Percentiles rank a stretch among this genome's conserved stretches.
Conservation (phyloP, 2,888 invertebrate species). For the Sclerodermus sp. region DNA sequence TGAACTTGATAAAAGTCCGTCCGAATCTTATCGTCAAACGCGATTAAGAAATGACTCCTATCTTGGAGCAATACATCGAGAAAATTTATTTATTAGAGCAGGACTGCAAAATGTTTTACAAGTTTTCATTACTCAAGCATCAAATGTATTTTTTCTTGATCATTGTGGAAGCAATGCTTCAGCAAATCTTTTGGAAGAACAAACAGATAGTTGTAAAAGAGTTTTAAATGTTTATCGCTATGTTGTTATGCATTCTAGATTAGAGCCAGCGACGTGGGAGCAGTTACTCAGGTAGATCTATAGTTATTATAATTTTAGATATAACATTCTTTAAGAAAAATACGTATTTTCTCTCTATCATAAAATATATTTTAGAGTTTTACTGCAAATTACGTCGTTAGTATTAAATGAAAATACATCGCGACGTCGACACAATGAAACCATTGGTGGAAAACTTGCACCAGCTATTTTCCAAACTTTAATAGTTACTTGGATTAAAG, state of each 20-base stretch:
- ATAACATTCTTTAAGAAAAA: neutral
- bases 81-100: constrained; percentile 78
- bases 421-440: constrained; percentile 72
- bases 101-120: constrained; percentile 83
- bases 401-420: constrained; percentile 81
- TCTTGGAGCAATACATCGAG: constrained; percentile 79
- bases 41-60: constrained; percentile 83
- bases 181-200: constrained; percentile 80
- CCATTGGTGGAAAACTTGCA: constrained; percentile 75
- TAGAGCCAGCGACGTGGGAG: constrained; percentile 91
- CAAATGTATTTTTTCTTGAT: constrained; percentile 87
- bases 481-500: constrained; percentile 97
- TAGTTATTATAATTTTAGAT: neutral
- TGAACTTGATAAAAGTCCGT: constrained; percentile 48
- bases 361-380: constrained; percentile 65
- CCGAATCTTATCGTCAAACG: constrained; percentile 49
- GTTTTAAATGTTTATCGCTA: constrained; percentile 94
- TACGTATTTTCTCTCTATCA: constrained; percentile 3
- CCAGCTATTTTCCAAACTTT: constrained; percentile 89
- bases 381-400: constrained; percentile 88
- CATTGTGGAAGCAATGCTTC: constrained; percentile 59
- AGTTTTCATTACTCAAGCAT: constrained; percentile 92
- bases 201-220: constrained; percentile 94
- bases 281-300: constrained; percentile 48
- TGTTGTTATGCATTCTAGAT: constrained; percentile 94